A percentile compares a stretch with the other conserved stretches of the same genome.
Evolutionary conservation across 1,140 invertebrate species (phyloP).

Genomic region (Drosophila azteca): DNA sequence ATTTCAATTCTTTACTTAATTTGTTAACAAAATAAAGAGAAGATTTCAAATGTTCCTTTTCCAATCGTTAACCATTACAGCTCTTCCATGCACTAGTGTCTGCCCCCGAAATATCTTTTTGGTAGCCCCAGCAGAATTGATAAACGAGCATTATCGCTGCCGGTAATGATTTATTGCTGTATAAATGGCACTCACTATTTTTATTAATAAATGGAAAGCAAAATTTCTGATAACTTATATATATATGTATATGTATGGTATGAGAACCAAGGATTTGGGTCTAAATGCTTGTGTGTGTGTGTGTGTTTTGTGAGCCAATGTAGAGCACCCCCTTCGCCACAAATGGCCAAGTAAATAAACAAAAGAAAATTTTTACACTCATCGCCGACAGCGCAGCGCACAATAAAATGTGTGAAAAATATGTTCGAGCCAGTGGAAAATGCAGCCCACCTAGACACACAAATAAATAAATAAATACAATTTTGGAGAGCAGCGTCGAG

Average conservation of each 20-base stretch:
- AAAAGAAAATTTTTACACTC: conserved; percentile 74
- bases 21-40: too few species aligned
- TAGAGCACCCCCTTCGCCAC: conserved; percentile 58
- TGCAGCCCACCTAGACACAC: conserved; percentile 56
- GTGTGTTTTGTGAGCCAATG: conserved; percentile 37
- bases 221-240: conserved; percentile 69
- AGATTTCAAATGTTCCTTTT: neutral
- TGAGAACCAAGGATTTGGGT: conserved; percentile 60
- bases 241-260: conserved; percentile 3
- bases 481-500: conserved; percentile 26
- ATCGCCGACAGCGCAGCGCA: conserved; percentile 52
- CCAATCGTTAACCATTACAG: neutral
- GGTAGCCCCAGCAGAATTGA: conserved; percentile 33
- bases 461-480: conserved; percentile 70
- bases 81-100: neutral
- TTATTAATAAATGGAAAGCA: conserved; percentile 59
- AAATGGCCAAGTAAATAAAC: conserved; percentile 81
- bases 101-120: too few species aligned
- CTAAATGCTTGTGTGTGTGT: conserved; percentile 1
- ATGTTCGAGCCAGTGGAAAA: conserved; percentile 56
- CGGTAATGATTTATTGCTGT: conserved; percentile 70
- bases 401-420: conserved; percentile 82
- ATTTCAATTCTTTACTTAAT: too few species aligned
- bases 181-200: conserved; percentile 61
- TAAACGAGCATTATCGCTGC: conserved; percentile 67